phyloP scores from a whole-genome alignment of 2,797 vertebrate genomes.

The Enteromius unitaeniatus region DNA sequence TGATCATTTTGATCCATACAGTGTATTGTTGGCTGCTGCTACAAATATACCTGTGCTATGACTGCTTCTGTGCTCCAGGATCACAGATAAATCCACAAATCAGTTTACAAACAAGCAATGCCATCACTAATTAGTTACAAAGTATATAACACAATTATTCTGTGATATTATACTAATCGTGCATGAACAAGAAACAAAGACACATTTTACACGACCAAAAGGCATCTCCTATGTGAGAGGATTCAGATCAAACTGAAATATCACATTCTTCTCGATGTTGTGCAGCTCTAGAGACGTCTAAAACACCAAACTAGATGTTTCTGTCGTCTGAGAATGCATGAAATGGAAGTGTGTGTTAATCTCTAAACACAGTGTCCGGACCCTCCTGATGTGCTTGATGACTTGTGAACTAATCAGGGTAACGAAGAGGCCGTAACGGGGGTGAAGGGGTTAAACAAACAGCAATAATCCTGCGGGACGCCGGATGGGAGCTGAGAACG shows the following conservation, averaged over 20 bases:
- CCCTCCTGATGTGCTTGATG: conserved; percentile 56
- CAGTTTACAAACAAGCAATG: not conserved
- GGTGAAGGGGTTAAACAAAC: conserved; percentile 60
- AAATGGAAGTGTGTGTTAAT: not conserved
- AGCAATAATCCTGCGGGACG: conserved; percentile 28
- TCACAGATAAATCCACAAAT: not conserved
- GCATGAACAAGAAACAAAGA: not conserved
- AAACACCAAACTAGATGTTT: too few species aligned
- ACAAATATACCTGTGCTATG: too few species aligned
- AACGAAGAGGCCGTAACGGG: conserved; percentile 53
- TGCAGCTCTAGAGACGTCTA: too few species aligned
- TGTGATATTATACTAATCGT: not conserved
- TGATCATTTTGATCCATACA: too few species aligned
- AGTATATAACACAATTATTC: too few species aligned
- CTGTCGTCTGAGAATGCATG: too few species aligned
- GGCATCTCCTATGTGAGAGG: too few species aligned
- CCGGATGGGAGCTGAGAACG: conserved; percentile 8
- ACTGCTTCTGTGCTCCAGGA: not conserved
- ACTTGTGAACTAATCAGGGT: conserved; percentile 64
- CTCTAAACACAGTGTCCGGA: not conserved
- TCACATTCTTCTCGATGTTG: not conserved
- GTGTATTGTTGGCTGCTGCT: too few species aligned
- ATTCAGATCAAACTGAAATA: not conserved
- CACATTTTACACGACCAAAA: not conserved
- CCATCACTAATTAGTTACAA: not conserved